These are phyloP conservation scores for Proales similis DNA, from an alignment of 1,140 invertebrate genomes.

Conservation along the genomic window DNA sequence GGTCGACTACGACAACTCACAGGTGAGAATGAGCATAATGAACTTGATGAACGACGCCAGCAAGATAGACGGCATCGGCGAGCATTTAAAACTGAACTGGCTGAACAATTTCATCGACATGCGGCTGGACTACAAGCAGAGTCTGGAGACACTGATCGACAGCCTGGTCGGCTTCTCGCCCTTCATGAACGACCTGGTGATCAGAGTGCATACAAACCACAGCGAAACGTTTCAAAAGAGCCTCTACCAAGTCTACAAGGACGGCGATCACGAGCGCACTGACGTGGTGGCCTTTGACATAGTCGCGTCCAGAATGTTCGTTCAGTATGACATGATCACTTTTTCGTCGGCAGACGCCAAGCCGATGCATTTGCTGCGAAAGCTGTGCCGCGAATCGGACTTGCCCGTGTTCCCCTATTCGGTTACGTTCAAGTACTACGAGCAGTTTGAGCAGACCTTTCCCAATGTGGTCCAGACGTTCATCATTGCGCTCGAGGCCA, in stretches of 20 bases:
- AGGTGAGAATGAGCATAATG: slow-evolving; percentile 69
- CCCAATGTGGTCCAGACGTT: slow-evolving; percentile 87
- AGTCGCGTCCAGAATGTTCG: slow-evolving; percentile 57
- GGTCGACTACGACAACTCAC: slow-evolving; percentile 73
- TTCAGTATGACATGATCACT: slow-evolving; percentile 40
- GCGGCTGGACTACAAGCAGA: slow-evolving; percentile 60
- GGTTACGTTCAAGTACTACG: slow-evolving; percentile 45
- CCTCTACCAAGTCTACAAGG: slow-evolving; percentile 69
- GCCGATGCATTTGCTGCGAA: slow-evolving; percentile 43
- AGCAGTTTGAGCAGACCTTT: slow-evolving; percentile 79
- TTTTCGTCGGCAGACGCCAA: slow-evolving; percentile 41
- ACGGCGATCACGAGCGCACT: slow-evolving; percentile 78
- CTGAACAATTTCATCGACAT: slow-evolving; percentile 64
- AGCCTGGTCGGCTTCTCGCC: slow-evolving; percentile 54
- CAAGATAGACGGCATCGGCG: slow-evolving; percentile 65
- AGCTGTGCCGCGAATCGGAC: slow-evolving; percentile 40
- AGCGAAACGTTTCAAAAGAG: background rate
- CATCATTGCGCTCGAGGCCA: slow-evolving; percentile 77
- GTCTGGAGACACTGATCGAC: slow-evolving; percentile 68
- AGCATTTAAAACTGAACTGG: slow-evolving; percentile 82
- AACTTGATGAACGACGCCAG: slow-evolving; percentile 71
- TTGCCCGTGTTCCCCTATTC: slow-evolving; percentile 42
- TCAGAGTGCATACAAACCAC: slow-evolving; percentile 57
- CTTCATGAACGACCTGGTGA: slow-evolving; percentile 72
- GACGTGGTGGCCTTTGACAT: slow-evolving; percentile 72